Evolutionary conservation across 2,888 invertebrate species (phyloP).

Genomic region (Folsomia manolachei): DNA sequence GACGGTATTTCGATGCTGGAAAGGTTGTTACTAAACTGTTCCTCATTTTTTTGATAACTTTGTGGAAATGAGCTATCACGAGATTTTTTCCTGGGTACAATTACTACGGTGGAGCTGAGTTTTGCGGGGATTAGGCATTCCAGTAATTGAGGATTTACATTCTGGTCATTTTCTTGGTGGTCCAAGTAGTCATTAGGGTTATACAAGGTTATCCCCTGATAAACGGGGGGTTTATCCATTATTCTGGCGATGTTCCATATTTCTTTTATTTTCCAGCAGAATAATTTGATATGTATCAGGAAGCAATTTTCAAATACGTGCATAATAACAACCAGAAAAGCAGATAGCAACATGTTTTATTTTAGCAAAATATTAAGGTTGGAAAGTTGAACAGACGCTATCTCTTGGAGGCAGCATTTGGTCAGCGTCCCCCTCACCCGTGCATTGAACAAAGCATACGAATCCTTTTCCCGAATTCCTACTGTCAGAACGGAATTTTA

Average conservation of each 20-base stretch:
- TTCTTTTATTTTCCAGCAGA: too few species aligned
- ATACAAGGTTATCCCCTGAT: neutral
- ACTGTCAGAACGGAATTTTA: conserved; percentile 32
- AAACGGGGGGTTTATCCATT: neutral
- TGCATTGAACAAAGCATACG: conserved; percentile 37
- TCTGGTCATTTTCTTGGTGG: neutral
- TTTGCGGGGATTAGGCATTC: neutral
- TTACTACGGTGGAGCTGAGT: neutral
- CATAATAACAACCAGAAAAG: too few species aligned
- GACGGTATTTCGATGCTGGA: neutral
- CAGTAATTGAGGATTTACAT: too few species aligned
- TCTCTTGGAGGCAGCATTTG: too few species aligned
- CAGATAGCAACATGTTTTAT: too few species aligned
- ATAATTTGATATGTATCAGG: too few species aligned
- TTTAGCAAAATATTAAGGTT: too few species aligned
- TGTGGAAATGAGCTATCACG: neutral
- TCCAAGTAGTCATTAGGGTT: neutral
- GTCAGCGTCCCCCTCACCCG: conserved; percentile 24
- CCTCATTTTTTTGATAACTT: neutral
- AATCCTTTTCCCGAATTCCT: conserved; percentile 37
- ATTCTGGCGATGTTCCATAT: neutral
- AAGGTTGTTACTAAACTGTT: neutral
- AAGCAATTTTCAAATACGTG: too few species aligned
- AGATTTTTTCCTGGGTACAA: neutral
- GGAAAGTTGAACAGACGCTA: too few species aligned